Evolutionary conservation across 2,797 vertebrate genomes (phyloP), one percentile per base, ranked within the genome.

Genomic region (Morus bassanus): DNA sequence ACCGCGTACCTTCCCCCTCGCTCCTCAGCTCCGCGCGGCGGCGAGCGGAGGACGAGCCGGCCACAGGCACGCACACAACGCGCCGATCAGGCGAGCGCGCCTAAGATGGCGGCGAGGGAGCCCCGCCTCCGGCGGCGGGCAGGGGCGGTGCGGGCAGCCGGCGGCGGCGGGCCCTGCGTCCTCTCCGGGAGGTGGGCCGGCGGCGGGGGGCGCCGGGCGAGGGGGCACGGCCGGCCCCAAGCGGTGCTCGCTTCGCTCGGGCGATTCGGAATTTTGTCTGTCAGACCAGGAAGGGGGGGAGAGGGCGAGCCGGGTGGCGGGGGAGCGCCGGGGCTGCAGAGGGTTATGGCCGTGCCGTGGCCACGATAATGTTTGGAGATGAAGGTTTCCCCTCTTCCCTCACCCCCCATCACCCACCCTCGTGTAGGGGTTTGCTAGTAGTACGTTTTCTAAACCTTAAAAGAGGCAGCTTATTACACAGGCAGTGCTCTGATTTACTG

Each of bases 31-130:
- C 50, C 25, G 3, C 27, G 2, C 30, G 0, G 10, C 17, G 2
- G 18, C 0, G 1, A 23, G 23, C 3, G 12, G 3, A 4, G 0
- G 0, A 12, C 7, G 0, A 12, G 0, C 1, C 0, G 1, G 0
- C 0, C 3, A 4, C 19, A 0, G 0, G 0, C 22, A 0, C 9
- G 0, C 1, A 0, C 18, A 0, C 59, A 1, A 3, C 0, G 0
- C 4, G 0, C 2, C 0, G 5, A 6, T 1, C 0, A 8, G 0
- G 3, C 2, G 8, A 7, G 24, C 28, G 17, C 28, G 19, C 22
- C 21, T 76, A 95, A 96, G 4, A 96, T 96, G 96, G 95, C 93
- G 75, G 16, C 85, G 31, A 9, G 3, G 2, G 3, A 8, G 41
- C 31, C 3, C 88, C 93, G 63, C 95, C 93, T 78, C 25, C 72